Evolutionary conservation across 2,113 vertebrate species (phyloP).

Genomic region (Alouatta palliata): DNA sequence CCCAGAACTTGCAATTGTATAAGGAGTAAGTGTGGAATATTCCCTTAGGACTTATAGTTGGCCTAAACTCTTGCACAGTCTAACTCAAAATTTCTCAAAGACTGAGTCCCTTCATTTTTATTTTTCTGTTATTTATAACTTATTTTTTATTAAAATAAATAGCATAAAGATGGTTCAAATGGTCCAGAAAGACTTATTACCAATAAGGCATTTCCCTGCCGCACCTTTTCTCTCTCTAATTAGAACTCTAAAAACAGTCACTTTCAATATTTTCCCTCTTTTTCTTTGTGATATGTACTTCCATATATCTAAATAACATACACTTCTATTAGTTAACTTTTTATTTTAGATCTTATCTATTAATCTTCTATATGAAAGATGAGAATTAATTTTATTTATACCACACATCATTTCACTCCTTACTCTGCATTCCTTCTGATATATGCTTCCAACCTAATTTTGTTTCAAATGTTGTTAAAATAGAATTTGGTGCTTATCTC

Average conservation of each 20-base stretch:
- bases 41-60: neutral
- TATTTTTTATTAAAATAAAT: neutral
- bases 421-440: neutral
- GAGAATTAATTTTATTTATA: neutral
- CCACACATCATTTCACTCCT: fast-evolving
- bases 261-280: neutral
- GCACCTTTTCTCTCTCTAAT: fast-evolving
- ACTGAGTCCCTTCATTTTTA: neutral
- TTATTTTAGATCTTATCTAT: neutral
- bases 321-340: neutral
- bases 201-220: neutral
- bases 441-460: fast-evolving
- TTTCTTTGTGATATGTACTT: neutral
- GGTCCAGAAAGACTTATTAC: neutral
- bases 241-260: no score
- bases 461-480: neutral
- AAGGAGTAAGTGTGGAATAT: neutral
- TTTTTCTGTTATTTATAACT: neutral
- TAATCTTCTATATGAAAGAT: neutral
- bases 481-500: neutral
- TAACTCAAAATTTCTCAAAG: neutral
- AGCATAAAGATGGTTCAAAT: fast-evolving
- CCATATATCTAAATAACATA: fast-evolving
- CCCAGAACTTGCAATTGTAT: fast-evolving
- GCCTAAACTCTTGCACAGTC: neutral